A percentile compares a stretch with the other conserved stretches of the same genome.
These are phyloP conservation scores for Brachynemurus nebulosus DNA, from an alignment of 2,888 invertebrate species.

Conservation along the genomic window DNA sequence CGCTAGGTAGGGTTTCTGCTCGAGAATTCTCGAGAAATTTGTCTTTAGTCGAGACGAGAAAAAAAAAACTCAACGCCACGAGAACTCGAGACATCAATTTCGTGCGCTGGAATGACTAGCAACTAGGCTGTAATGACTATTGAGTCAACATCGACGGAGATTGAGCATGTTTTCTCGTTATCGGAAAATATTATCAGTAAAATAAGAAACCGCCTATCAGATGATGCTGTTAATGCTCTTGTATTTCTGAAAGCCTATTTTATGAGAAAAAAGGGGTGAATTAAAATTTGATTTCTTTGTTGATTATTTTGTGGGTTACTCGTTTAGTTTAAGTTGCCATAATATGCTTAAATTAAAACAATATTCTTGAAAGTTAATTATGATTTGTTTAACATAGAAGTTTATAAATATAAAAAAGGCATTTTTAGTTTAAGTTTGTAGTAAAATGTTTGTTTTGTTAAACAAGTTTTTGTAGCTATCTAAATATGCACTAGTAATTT, in stretches of 20 bases:
- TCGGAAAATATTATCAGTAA: background rate
- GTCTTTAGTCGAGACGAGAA: background rate
- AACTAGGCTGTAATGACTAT: background rate
- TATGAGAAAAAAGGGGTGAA: background rate
- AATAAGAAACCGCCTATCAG: background rate
- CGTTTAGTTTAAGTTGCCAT: background rate
- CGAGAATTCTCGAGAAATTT: background rate
- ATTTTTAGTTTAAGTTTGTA: no score
- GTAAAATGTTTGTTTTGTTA: no score
- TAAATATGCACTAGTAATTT: no score
- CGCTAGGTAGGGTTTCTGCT: no score
- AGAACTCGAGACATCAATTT: slow-evolving; percentile 1
- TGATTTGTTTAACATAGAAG: no score
- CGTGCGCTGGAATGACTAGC: no score
- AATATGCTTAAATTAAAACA: background rate
- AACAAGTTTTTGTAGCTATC: no score
- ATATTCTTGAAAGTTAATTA: no score
- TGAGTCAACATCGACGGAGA: background rate
- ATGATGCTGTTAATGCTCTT: slow-evolving; percentile 3
- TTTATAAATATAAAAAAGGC: no score
- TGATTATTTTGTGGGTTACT: no score
- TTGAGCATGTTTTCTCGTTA: background rate
- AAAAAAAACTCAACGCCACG: slow-evolving; percentile 3
- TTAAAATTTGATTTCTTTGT: slow-evolving; percentile 3
- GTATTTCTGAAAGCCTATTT: slow-evolving; percentile 5